phyloP scores from a whole-genome alignment of 2,113 vertebrate genomes.

The Notechis scutatus region DNA sequence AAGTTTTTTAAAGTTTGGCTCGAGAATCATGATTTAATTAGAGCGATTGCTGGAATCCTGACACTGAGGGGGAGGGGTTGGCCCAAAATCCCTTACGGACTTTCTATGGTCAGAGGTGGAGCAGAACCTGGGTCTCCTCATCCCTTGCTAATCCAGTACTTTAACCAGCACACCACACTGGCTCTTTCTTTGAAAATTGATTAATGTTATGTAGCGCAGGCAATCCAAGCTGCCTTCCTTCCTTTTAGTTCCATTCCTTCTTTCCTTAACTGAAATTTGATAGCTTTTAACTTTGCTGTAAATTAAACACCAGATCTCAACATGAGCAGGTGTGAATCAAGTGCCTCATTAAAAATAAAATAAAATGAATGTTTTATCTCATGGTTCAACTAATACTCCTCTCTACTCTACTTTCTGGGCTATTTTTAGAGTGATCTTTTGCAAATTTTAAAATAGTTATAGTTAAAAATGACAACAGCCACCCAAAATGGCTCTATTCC shows the following conservation, averaged over 20 bases:
- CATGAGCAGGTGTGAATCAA: background rate
- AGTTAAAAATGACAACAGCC: background rate
- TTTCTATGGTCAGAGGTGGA: background rate
- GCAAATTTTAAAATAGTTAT: background rate
- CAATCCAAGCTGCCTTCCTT: background rate
- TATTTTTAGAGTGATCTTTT: background rate
- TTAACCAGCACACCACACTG: background rate
- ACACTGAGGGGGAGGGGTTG: too few species aligned
- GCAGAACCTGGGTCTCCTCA: background rate
- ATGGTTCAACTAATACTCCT: background rate
- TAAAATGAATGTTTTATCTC: background rate
- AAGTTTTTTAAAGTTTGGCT: too few species aligned
- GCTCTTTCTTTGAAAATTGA: background rate
- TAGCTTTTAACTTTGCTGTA: background rate
- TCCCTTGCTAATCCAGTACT: background rate
- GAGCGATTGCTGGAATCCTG: too few species aligned
- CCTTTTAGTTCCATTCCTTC: background rate
- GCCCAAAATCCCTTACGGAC: background rate
- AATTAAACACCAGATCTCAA: background rate
- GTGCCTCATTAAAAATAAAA: background rate
- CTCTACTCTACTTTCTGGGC: background rate
- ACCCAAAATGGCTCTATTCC: conserved; percentile 29
- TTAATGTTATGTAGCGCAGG: background rate
- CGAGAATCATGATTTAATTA: too few species aligned
- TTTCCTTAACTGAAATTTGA: background rate